Evolutionary conservation across 2,888 invertebrate species (phyloP).

Genomic region (Pollenia angustigena): DNA sequence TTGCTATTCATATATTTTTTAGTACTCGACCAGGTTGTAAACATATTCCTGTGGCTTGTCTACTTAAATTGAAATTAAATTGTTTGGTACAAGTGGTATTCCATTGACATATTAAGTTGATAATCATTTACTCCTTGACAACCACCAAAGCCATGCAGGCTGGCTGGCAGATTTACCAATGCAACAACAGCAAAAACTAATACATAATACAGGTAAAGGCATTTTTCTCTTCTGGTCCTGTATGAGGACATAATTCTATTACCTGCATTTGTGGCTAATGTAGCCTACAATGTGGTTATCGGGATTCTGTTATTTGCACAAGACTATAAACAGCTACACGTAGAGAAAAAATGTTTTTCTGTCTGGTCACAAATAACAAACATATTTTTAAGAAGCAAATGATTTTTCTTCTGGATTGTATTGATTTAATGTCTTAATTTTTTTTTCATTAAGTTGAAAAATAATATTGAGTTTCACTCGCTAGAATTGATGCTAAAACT

Average conservation of each 20-base stretch:
- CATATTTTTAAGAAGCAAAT: no score
- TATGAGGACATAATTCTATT: slow-evolving; percentile 5
- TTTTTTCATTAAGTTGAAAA: no score
- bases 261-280: slow-evolving; percentile 43
- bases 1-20: no score
- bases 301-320: slow-evolving; percentile 6
- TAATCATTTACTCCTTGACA: slow-evolving; percentile 1
- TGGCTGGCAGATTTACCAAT: not conserved
- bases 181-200: not conserved
- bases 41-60: not conserved
- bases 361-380: no score
- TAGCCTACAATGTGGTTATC: slow-evolving; percentile 45
- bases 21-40: not conserved
- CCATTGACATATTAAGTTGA: slow-evolving; percentile 23
- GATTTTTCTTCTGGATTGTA: no score
- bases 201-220: not conserved
- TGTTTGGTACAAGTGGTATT: not conserved
- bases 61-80: not conserved
- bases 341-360: not conserved
- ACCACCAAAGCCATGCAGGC: slow-evolving; percentile 4
- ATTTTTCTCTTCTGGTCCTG: not conserved
- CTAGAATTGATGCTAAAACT: no score
- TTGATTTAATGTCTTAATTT: no score
- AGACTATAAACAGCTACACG: not conserved
- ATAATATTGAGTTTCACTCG: no score